These are phyloP conservation scores for Nephrocerus scutellatus DNA, from an alignment of 2,888 invertebrate genomes.

Conservation along the genomic window DNA sequence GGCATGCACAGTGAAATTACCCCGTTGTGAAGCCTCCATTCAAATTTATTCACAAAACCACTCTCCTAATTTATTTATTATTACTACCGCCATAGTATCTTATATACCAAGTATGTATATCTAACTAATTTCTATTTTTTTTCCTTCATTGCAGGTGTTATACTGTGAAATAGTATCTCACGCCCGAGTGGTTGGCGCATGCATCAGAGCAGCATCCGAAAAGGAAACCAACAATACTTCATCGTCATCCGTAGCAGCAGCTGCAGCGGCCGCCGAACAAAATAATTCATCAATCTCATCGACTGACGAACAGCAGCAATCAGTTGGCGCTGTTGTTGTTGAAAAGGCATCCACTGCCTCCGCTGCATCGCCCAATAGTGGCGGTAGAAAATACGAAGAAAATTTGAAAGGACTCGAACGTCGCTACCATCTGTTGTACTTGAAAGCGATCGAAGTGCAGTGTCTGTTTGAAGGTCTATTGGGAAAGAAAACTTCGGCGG, in stretches of 20 bases:
- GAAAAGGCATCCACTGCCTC: conserved; percentile 8
- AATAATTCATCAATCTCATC: conserved; percentile 33
- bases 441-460: conserved; percentile 87
- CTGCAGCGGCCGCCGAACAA: conserved; percentile 31
- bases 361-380: not conserved
- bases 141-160: conserved; percentile 62
- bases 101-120: too few species aligned
- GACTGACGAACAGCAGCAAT: conserved; percentile 27
- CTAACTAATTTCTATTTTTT: too few species aligned
- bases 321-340: conserved; percentile 16
- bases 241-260: conserved; percentile 32
- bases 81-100: too few species aligned
- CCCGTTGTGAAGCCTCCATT: too few species aligned
- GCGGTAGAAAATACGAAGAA: conserved; percentile 42
- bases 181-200: conserved; percentile 75
- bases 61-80: too few species aligned
- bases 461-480: conserved; percentile 79
- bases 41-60: too few species aligned
- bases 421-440: conserved; percentile 84
- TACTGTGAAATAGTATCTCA: conserved; percentile 90
- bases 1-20: too few species aligned
- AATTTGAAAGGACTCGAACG: conserved; percentile 62
- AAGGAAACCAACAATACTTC: conserved; percentile 40
- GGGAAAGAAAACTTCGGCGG: conserved; percentile 59
- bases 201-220: conserved; percentile 63